Evolutionary conservation across 2,113 vertebrate species (phyloP), one percentile per base, ranked within the genome.

Genomic region (Orthonyx spaldingii): DNA sequence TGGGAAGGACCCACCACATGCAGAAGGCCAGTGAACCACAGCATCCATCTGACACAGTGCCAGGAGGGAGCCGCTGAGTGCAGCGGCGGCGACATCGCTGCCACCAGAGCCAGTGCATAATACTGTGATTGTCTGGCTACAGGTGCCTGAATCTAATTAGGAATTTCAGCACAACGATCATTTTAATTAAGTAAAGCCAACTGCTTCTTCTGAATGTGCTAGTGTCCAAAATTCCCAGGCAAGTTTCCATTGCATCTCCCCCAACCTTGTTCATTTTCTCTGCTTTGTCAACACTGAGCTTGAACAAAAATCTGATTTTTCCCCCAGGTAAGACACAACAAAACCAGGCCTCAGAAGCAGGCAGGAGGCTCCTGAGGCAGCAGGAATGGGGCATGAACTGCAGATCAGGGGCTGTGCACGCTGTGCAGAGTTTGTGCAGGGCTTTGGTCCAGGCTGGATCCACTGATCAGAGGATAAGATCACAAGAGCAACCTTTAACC

Each of bases 171-270:
- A 87, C 57, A n/a, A 71, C 0, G 3, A 81, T 71, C 22, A 72
- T 95, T 95, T 96, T 94, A 92, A 93, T 96, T 89, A 96, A 91
- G 77, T 56, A 84, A 89, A 94, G 84, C 95, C 87, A 94, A 94
- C 77, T 81, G 87, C 72, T 46, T 91, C 75, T 82, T 77, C 87
- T 95, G 87, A 77, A 66, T 87, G 87, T 4, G 1, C 61, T 50
- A 11, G 33, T 32, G 56, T 53, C 63, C 16, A 16, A 93, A 79
- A 87, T 63, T 89, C 69, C 87, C 84, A 82, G 80, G 87, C 83
- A 94, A 82, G 44, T 50, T 94, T 89, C 89, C 65, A 70, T 28
- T 32, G 50, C 37, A 2, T 57, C 47, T 77, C 61, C 39, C 44
- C 13, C 5, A 17, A 17, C 33, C 42, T 69, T 22, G 47, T 56